Evolutionary conservation across 2,888 invertebrate species (phyloP).

Genomic region (Panopea generosa): DNA sequence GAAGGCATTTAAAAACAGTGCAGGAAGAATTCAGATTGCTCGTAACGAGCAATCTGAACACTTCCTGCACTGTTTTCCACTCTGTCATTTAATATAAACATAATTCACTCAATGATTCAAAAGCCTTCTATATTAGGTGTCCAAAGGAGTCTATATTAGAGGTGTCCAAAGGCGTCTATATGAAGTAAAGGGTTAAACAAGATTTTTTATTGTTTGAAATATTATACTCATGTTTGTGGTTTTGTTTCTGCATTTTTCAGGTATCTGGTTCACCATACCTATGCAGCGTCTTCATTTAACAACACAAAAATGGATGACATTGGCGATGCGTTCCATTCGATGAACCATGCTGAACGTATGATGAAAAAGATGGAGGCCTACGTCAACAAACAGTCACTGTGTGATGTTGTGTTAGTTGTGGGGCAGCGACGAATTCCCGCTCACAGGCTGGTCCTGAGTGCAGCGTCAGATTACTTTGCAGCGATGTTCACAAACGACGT

Average conservation of each 20-base stretch:
- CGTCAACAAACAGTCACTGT: conserved; percentile 92
- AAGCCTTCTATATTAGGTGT: too few relatives aligned
- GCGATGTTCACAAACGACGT: conserved; percentile 97
- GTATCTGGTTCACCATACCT: conserved; percentile 82
- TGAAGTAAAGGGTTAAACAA: too few relatives aligned
- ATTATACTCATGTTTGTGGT: too few relatives aligned
- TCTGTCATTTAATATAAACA: too few relatives aligned
- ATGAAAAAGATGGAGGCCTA: conserved; percentile 93
- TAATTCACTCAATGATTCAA: too few relatives aligned
- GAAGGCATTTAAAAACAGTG: too few relatives aligned
- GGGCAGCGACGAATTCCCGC: conserved; percentile 90
- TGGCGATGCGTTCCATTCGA: conserved; percentile 83
- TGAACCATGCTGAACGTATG: conserved; percentile 92
- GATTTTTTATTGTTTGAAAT: too few relatives aligned
- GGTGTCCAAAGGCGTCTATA: too few relatives aligned
- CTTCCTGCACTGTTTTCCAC: too few relatives aligned
- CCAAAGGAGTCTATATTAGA: too few relatives aligned
- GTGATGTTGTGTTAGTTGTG: conserved; percentile 94
- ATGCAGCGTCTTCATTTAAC: conserved; percentile 70
- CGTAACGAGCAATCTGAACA: too few relatives aligned
- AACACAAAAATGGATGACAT: conserved; percentile 74
- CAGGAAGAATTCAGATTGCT: too few relatives aligned
- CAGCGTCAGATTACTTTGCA: conserved; percentile 97
- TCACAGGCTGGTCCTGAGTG: conserved; percentile 94
- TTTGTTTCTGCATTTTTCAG: conserved; percentile 65